Evolutionary conservation across 2,113 vertebrate genomes (phyloP).

Genomic region (Naja naja): DNA sequence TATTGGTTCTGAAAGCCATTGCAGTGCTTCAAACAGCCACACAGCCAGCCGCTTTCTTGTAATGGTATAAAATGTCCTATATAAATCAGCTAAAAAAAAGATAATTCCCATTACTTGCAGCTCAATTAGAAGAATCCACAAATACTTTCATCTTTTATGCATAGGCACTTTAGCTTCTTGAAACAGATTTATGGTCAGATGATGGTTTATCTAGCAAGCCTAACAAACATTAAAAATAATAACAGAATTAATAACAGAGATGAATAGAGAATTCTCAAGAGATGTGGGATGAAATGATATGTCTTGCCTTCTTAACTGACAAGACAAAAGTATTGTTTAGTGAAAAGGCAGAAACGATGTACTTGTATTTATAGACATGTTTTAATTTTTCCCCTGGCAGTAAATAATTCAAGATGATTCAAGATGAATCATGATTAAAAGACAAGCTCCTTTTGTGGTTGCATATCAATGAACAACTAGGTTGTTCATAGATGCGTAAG

Average conservation of each 20-base stretch:
- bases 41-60: too few relatives aligned
- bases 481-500: not conserved
- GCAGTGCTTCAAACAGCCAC: not conserved
- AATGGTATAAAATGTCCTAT: not conserved
- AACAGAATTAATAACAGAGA: not conserved
- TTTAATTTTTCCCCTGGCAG: constrained; percentile 42
- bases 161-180: not conserved
- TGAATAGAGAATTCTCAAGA: not conserved
- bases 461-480: not conserved
- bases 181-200: not conserved
- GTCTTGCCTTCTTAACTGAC: not conserved
- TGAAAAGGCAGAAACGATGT: constrained; percentile 47
- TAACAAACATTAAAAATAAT: not conserved
- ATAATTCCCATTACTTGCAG: not conserved
- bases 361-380: constrained; percentile 36
- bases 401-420: constrained; percentile 33
- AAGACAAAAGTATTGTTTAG: not conserved
- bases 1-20: not conserved
- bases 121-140: not conserved
- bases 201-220: not conserved
- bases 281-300: not conserved
- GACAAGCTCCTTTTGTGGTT: not conserved
- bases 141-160: not conserved
- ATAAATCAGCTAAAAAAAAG: not conserved
- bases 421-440: constrained; percentile 23